Evolutionary conservation across 2,797 vertebrate genomes (phyloP).

Genomic region (Enteromius treurensis): DNA sequence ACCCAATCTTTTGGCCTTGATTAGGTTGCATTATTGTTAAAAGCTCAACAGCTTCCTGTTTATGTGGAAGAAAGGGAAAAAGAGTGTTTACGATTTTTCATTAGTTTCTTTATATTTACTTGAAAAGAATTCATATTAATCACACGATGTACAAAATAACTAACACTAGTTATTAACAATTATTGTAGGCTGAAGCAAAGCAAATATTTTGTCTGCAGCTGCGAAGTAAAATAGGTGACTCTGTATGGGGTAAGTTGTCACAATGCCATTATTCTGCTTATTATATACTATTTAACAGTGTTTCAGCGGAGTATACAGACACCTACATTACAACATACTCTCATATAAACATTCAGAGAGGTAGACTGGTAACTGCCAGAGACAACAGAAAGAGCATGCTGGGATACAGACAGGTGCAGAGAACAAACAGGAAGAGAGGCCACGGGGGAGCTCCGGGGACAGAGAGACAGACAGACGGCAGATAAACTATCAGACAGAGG

Average conservation of each 20-base stretch:
- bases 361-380: neutral
- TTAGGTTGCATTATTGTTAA: neutral
- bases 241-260: neutral
- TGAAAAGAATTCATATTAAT: neutral
- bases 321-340: neutral
- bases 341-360: neutral
- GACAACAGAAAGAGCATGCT: conserved; percentile 24
- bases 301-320: neutral
- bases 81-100: neutral
- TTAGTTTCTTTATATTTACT: neutral
- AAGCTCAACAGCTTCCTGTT: neutral
- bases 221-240: neutral
- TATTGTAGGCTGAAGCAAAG: neutral
- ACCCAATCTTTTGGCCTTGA: neutral
- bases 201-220: neutral
- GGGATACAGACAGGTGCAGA: conserved; percentile 34
- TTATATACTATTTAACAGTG: neutral
- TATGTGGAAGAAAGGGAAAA: neutral
- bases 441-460: conserved; percentile 13
- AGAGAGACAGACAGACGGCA: conserved; percentile 36
- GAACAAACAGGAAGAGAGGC: conserved; percentile 34
- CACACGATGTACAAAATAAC: neutral
- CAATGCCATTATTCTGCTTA: neutral
- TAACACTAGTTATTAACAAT: neutral
- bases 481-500: conserved; percentile 41